A percentile compares a stretch with the other conserved stretches of the same genome.
phyloP scores from a whole-genome alignment of 2,797 vertebrate species.

The Melanotaenia parkinsoni region DNA sequence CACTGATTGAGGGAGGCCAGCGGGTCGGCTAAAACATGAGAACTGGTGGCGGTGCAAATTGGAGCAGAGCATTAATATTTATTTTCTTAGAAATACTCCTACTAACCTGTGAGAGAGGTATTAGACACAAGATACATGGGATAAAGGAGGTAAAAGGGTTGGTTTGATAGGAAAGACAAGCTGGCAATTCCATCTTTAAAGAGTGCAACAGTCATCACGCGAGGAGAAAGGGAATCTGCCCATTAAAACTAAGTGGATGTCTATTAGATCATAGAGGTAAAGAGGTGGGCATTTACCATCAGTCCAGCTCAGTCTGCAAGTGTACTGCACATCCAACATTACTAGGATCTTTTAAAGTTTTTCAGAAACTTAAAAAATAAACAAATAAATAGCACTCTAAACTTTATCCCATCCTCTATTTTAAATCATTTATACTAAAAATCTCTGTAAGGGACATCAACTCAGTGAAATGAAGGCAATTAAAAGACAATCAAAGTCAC shows the following conservation, averaged over 20 bases:
- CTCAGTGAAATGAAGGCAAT: slow-evolving; percentile 65
- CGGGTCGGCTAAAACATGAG: slow-evolving; percentile 59
- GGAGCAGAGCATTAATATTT: slow-evolving; percentile 71
- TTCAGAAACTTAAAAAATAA: slow-evolving; percentile 18
- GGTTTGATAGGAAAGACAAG: slow-evolving; percentile 71
- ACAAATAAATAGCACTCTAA: slow-evolving; percentile 4
- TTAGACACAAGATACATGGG: slow-evolving; percentile 53
- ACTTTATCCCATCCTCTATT: slow-evolving; percentile 13
- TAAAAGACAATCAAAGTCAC: slow-evolving; percentile 80
- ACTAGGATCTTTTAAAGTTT: slow-evolving; percentile 50
- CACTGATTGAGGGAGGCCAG: slow-evolving; percentile 63
- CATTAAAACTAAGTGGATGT: slow-evolving; percentile 84
- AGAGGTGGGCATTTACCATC: slow-evolving; percentile 82
- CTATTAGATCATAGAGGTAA: slow-evolving; percentile 85
- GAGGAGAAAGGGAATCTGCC: slow-evolving; percentile 81
- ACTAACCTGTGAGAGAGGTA: slow-evolving; percentile 41
- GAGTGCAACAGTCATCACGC: slow-evolving; percentile 77
- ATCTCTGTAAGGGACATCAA: slow-evolving; percentile 42
- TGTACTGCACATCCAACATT: slow-evolving; percentile 9
- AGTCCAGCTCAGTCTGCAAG: slow-evolving; percentile 54
- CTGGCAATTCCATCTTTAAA: slow-evolving; percentile 78
- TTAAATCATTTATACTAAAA: slow-evolving; percentile 34
- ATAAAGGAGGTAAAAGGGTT: slow-evolving; percentile 22
- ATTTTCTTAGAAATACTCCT: slow-evolving; percentile 59
- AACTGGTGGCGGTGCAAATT: slow-evolving; percentile 42